Conservation (phyloP, 2,113 vertebrate genomes). For the Redunca redunca region DNA sequence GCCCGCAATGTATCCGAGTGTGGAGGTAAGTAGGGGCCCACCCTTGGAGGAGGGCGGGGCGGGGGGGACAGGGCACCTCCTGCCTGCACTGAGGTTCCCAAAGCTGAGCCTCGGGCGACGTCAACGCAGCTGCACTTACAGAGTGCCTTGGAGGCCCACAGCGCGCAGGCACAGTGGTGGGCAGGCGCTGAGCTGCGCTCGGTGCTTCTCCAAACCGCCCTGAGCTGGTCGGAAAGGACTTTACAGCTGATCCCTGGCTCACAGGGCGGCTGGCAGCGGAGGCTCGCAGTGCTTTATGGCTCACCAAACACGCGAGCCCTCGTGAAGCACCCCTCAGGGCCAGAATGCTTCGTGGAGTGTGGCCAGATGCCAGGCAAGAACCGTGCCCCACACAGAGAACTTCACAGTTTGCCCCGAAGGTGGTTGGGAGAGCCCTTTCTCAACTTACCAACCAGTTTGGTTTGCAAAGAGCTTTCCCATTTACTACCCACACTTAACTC, state of each 20-base stretch:
- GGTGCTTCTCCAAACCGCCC: fast-evolving
- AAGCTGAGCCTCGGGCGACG: fast-evolving
- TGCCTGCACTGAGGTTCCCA: background rate
- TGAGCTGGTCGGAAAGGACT: background rate
- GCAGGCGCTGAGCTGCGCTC: fast-evolving
- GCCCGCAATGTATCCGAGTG: conserved; percentile 94
- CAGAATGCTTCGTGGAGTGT: fast-evolving
- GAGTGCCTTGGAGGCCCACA: fast-evolving
- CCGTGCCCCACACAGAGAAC: background rate
- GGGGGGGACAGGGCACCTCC: background rate
- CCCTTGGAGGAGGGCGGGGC: background rate
- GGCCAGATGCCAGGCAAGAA: fast-evolving
- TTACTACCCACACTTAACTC: background rate
- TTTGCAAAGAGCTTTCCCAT: background rate
- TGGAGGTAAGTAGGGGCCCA: conserved; percentile 85
- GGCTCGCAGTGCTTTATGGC: fast-evolving
- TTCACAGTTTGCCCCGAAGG: fast-evolving
- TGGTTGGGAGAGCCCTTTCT: background rate
- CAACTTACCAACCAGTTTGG: background rate
- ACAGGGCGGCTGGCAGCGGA: fast-evolving
- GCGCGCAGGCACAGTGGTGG: fast-evolving
- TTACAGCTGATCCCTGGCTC: fast-evolving
- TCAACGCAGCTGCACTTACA: fast-evolving
- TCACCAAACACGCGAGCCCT: fast-evolving
- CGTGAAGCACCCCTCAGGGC: fast-evolving